phyloP scores from a whole-genome alignment of 2,888 invertebrate genomes.

The Seira sanloemensis region DNA sequence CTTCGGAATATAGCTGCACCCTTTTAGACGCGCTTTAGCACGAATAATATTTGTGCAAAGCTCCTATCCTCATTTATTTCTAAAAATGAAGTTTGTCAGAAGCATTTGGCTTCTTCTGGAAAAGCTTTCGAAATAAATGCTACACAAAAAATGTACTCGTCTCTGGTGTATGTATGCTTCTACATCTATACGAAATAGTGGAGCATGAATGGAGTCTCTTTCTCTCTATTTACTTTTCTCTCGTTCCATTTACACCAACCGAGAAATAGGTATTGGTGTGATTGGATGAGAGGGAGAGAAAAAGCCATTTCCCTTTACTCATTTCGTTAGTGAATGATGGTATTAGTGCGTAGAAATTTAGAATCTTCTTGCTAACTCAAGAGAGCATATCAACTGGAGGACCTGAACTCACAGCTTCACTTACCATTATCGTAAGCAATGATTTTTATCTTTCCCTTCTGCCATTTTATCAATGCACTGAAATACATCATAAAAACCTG shows the following conservation, averaged over 20 bases:
- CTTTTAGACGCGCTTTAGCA: background rate
- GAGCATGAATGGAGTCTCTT: no score
- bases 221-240: slow-evolving; percentile 3
- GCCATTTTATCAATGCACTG: no score
- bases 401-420: background rate
- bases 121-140: background rate
- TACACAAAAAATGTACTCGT: background rate
- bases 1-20: background rate
- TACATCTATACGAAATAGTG: no score
- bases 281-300: background rate
- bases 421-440: background rate
- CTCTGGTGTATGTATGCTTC: background rate
- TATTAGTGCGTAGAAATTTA: background rate
- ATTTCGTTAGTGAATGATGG: background rate
- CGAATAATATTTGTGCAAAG: slow-evolving; percentile 13
- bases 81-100: background rate
- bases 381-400: slow-evolving; percentile 28
- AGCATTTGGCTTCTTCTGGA: background rate
- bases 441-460: background rate
- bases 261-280: background rate
- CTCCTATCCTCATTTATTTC: background rate
- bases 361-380: slow-evolving; percentile 36
- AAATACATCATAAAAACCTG: no score
- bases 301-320: background rate
- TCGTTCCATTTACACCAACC: background rate